A percentile compares a stretch with the other conserved stretches of the same genome.
Conservation (phyloP, 2,113 vertebrate genomes). For the Phalacrocorax brasilianus region DNA sequence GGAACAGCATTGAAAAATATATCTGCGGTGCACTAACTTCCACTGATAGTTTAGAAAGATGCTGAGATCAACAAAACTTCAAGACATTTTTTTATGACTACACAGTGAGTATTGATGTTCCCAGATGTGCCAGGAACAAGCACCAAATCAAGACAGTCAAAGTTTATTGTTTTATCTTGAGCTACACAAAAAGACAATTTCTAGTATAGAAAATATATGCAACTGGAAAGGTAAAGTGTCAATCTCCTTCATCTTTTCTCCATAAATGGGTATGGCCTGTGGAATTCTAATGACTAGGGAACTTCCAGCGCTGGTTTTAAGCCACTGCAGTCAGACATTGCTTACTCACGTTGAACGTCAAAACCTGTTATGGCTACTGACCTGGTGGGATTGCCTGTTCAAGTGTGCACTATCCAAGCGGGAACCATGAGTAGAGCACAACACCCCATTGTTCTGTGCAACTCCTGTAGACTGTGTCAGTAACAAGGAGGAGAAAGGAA, state of each 20-base stretch:
- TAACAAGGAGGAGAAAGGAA: neutral
- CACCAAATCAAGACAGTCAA: neutral
- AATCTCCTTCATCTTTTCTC: neutral
- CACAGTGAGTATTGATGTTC: neutral
- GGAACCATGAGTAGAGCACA: neutral
- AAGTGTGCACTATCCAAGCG: neutral
- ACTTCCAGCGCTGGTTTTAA: neutral
- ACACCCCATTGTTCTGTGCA: neutral
- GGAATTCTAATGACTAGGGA: neutral
- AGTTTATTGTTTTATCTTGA: neutral
- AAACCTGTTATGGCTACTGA: neutral
- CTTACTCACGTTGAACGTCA: neutral
- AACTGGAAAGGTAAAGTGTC: neutral
- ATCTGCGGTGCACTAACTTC: neutral
- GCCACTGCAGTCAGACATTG: neutral
- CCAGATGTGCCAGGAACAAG: neutral
- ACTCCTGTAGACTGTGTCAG: neutral
- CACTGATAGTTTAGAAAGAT: neutral
- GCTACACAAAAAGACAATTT: neutral
- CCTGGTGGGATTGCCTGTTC: neutral
- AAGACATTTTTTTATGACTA: neutral
- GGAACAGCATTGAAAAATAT: neutral
- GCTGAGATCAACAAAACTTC: neutral
- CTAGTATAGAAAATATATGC: neutral
- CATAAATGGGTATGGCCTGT: neutral